Evolutionary conservation across 2,888 invertebrate species (phyloP).

Genomic region (Pollenia labialis): DNA sequence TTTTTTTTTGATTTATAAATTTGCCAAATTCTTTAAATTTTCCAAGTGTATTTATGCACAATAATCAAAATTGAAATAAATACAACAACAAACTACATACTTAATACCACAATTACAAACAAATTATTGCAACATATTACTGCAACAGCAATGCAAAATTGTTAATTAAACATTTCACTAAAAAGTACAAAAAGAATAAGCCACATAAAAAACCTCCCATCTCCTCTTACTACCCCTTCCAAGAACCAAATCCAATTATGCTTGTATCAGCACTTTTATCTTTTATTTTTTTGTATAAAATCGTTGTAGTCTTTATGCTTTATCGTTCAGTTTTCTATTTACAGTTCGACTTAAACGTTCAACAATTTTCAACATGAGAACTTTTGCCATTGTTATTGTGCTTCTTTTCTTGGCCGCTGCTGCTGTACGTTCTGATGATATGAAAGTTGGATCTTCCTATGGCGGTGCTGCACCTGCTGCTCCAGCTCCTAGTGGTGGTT

Average conservation of each 20-base stretch:
- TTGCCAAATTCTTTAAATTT: too few relatives aligned
- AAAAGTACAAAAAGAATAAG: not conserved
- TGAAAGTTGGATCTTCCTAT: slow-evolving; percentile 35
- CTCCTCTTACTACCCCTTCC: not conserved
- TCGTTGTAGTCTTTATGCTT: not conserved
- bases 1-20: too few relatives aligned
- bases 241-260: not conserved
- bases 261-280: slow-evolving; percentile 42
- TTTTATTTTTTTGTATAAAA: too few relatives aligned
- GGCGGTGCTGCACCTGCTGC: slow-evolving; percentile 28
- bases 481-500: not conserved
- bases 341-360: slow-evolving; percentile 10
- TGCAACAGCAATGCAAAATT: not conserved
- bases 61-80: too few relatives aligned
- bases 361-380: slow-evolving; percentile 47
- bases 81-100: too few relatives aligned
- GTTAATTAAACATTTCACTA: slow-evolving; percentile 20
- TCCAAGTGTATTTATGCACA: too few relatives aligned
- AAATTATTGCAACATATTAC: not conserved
- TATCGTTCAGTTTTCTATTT: slow-evolving; percentile 42
- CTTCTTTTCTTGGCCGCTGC: slow-evolving; percentile 36
- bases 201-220: not conserved
- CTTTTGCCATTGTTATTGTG: slow-evolving; percentile 13
- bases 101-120: not conserved
- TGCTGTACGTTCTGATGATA: slow-evolving; percentile 32